These are phyloP conservation scores for Biston betularia DNA, from an alignment of 2,888 invertebrate species.

Conservation along the genomic window DNA sequence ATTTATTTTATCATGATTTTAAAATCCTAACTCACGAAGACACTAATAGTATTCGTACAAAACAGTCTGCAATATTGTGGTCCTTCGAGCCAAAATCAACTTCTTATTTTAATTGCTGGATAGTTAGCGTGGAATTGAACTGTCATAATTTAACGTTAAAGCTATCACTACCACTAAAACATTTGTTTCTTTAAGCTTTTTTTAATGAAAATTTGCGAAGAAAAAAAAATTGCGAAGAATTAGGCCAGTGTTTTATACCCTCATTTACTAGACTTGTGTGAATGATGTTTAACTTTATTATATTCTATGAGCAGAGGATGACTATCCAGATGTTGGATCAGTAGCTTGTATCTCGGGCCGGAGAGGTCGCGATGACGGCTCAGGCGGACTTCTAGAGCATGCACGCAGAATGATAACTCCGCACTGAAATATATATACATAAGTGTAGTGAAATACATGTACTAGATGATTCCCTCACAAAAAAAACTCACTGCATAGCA, in stretches of 20 bases:
- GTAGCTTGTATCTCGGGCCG: conserved; percentile 70
- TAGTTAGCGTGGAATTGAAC: no score
- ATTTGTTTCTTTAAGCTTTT: no score
- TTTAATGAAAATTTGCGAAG: no score
- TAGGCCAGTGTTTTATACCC: background rate
- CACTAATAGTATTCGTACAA: background rate
- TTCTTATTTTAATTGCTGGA: background rate
- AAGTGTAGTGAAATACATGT: background rate
- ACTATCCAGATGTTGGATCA: conserved; percentile 73
- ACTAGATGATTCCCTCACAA: no score
- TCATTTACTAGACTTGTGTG: background rate
- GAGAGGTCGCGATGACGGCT: conserved; percentile 87
- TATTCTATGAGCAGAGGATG: conserved; percentile 75
- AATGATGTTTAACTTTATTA: conserved; percentile 54
- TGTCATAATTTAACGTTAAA: no score
- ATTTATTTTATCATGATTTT: conserved; percentile 17
- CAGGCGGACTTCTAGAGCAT: conserved; percentile 87
- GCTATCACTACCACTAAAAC: no score
- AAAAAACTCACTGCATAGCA: no score
- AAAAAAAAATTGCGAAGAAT: background rate
- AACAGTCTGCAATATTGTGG: background rate
- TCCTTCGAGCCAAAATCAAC: background rate
- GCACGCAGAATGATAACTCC: conserved; percentile 80
- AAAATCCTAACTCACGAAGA: background rate
- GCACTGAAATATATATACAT: conserved; percentile 58